Base-by-base conservation (phyloP, 2,797 vertebrate genomes). In the Sebastes iracundus region DNA sequence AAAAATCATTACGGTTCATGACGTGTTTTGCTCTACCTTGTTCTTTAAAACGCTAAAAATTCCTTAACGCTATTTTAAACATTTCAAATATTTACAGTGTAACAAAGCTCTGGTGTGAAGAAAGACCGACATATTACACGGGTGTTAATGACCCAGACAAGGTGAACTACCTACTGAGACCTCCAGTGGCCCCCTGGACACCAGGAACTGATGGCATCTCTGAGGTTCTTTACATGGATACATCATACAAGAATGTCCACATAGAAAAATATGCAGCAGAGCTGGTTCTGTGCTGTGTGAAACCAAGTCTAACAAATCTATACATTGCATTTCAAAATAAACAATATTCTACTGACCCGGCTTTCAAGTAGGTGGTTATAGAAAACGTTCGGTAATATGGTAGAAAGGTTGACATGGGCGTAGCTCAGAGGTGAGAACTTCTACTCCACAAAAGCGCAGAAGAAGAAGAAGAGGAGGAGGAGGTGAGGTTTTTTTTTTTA, bases 31-130 rank as follows among this genome's bases (percentile, higher is more conserved):
- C 38, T 69, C 6, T 20, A 35, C 23, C 58, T 62, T 70, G 65
- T 58, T 83, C 25, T 77, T 72, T 74, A 58, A 72, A 81, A 87
- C 55, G 77, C 75, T 66, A 77, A 77, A 88, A 88, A 87, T 18
- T 62, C 56, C 10, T 6, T 60, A 25, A 28, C 0, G 23, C 66
- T 33, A 38, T 52, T 79, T 76, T 55, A 52, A 85, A 83, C 63
- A 65, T 84, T 81, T 86, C 4, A 58, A 91, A 89, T 91, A 90
- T 94, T 87, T 90, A 94, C 87, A 95, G 79, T 81, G 70, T 89
- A 85, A 88, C 38, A 90, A 90, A 90, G 67, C 70, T 91, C 64
- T 75, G 73, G 72, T 90, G 78, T 80, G 68, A 81, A 73, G 68
- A 88, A 70, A 85, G 72, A 91, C 66, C 64, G 66, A 85, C 83